Conservation (phyloP, 2,888 invertebrate genomes). For the Drosophila pseudotalamancana region DNA sequence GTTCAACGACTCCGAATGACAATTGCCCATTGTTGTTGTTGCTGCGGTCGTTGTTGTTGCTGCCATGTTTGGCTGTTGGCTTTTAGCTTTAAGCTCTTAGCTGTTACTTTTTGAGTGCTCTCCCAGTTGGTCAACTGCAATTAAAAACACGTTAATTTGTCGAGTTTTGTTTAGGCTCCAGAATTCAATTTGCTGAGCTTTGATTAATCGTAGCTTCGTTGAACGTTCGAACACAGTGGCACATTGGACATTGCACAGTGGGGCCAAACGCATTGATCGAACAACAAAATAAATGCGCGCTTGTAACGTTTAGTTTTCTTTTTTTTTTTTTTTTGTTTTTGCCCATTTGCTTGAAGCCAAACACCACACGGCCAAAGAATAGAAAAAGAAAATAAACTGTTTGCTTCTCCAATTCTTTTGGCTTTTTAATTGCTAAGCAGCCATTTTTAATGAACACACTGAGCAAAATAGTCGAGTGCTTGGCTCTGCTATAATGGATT, state of each 20-base stretch:
- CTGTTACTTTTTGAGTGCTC: slow-evolving; percentile 54
- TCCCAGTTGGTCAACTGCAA: slow-evolving; percentile 48
- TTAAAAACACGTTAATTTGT: slow-evolving; percentile 76
- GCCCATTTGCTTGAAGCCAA: slow-evolving; percentile 16
- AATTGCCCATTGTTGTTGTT: slow-evolving; percentile 56
- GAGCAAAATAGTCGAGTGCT: slow-evolving; percentile 3
- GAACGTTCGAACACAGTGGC: not conserved
- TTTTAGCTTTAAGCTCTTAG: slow-evolving; percentile 33
- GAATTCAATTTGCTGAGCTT: slow-evolving; percentile 68
- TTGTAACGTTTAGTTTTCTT: slow-evolving; percentile 49
- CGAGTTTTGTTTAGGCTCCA: slow-evolving; percentile 53
- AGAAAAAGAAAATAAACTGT: not conserved
- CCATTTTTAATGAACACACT: slow-evolving; percentile 61
- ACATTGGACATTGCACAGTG: slow-evolving; percentile 1
- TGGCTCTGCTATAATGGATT: not conserved
- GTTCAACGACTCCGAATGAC: slow-evolving; percentile 64
- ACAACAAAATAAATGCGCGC: slow-evolving; percentile 27
- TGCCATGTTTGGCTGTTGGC: slow-evolving; percentile 34
- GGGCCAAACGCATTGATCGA: slow-evolving; percentile 2
- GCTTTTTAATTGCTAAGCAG: slow-evolving; percentile 47
- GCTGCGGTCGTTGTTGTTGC: slow-evolving; percentile 19
- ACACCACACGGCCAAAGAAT: not conserved
- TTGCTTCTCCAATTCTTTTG: slow-evolving; percentile 28
- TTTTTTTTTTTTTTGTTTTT: too few species aligned
- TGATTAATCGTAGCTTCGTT: slow-evolving; percentile 57